Percentiles rank a stretch among this genome's conserved stretches.
phyloP scores from a whole-genome alignment of 2,113 vertebrate genomes.

The Puntigrus tetrazona region DNA sequence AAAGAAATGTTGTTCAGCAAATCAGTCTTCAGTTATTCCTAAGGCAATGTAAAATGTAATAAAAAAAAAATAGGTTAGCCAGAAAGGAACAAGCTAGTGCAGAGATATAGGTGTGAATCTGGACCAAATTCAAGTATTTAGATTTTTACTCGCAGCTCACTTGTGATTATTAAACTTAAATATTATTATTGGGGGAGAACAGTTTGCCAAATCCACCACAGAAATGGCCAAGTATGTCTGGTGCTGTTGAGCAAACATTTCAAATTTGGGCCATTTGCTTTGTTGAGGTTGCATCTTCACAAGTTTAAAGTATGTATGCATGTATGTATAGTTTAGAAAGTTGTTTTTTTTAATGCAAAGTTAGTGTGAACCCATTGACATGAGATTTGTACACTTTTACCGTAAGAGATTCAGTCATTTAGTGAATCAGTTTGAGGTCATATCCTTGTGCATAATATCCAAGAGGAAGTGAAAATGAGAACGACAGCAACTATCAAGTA shows the following conservation, averaged over 20 bases:
- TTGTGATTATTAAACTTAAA: not conserved
- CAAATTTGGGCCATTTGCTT: not conserved
- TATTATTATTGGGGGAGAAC: not conserved
- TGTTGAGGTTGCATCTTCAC: not conserved
- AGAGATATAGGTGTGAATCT: slow-evolving; percentile 7
- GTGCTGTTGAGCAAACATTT: not conserved
- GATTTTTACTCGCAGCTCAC: not conserved
- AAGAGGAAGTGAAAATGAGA: slow-evolving; percentile 50
- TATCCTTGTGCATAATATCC: not conserved
- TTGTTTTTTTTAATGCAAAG: not conserved
- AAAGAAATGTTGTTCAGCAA: not conserved
- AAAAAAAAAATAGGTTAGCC: not conserved
- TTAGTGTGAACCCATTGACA: not conserved
- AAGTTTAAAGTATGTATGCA: not conserved
- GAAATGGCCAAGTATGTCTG: not conserved
- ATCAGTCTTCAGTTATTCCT: not conserved
- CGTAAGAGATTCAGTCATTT: not conserved
- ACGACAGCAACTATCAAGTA: not conserved
- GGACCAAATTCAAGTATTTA: not conserved
- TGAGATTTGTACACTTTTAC: not conserved
- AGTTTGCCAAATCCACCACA: not conserved
- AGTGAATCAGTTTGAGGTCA: not conserved
- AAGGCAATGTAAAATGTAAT: not conserved
- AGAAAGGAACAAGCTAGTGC: not conserved
- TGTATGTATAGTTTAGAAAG: not conserved